Evolutionary conservation across 2,113 vertebrate genomes (phyloP).

Genomic region (Phylloscopus trochiloides): DNA sequence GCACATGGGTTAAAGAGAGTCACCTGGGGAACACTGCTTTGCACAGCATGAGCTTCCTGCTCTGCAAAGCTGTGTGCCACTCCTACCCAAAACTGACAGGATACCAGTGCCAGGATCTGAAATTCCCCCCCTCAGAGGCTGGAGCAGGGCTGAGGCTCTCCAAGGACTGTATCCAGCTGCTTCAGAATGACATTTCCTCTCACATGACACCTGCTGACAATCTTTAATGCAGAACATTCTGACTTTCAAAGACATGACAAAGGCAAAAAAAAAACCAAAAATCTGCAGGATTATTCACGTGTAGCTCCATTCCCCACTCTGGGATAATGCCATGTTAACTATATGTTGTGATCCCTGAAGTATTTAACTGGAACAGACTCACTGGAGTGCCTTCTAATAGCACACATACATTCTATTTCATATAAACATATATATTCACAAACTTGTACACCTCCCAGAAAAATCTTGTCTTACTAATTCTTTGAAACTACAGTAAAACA

Average conservation of each 20-base stretch:
- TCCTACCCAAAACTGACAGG: neutral
- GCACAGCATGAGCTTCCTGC: neutral
- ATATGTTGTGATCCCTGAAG: neutral
- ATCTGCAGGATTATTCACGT: neutral
- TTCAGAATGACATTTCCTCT: neutral
- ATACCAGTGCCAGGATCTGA: neutral
- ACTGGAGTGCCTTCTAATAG: neutral
- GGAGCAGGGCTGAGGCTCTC: neutral
- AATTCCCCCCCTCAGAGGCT: neutral
- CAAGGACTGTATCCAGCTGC: neutral
- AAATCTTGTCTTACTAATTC: neutral
- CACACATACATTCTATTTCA: neutral
- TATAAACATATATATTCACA: neutral
- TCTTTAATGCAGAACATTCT: neutral
- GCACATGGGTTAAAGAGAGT: accelerated
- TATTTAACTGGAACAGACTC: neutral
- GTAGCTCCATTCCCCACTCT: neutral
- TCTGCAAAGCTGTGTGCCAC: neutral
- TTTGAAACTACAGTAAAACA: neutral
- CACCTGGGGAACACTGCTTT: neutral
- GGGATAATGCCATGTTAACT: neutral
- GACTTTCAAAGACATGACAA: neutral
- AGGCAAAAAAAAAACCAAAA: neutral
- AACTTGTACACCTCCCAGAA: neutral
- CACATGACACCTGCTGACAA: neutral